Percentiles rank a stretch among this genome's conserved stretches.
phyloP scores from a whole-genome alignment of 2,113 vertebrate species.

The Pluvianellus socialis region DNA sequence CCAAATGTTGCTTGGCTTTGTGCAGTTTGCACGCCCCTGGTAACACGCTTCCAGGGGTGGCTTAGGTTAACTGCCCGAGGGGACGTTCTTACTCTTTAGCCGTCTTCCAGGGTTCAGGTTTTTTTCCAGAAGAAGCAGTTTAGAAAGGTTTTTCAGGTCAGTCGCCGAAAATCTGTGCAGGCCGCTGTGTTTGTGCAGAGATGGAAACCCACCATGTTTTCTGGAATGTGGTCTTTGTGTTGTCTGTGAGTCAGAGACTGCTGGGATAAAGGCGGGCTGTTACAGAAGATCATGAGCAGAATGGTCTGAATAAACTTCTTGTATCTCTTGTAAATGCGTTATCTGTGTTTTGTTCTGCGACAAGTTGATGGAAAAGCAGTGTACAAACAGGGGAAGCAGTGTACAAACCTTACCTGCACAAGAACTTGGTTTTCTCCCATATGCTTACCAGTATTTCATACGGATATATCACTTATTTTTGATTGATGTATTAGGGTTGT shows the following conservation, averaged over 20 bases:
- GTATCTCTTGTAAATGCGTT: background rate
- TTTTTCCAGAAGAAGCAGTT: background rate
- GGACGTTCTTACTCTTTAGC: background rate
- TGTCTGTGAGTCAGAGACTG: background rate
- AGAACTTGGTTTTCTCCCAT: background rate
- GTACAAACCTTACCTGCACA: no score
- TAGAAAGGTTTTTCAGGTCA: background rate
- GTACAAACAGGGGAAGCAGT: background rate
- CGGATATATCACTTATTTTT: background rate
- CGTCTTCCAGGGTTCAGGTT: background rate
- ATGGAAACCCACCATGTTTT: background rate
- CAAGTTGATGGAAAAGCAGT: background rate
- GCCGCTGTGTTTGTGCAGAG: background rate
- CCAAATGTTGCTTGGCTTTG: background rate
- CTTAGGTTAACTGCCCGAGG: rapidly evolving
- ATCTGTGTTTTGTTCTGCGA: background rate
- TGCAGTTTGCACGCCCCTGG: rapidly evolving
- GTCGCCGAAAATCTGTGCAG: background rate
- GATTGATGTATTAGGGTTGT: background rate
- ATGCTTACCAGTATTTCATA: rapidly evolving
- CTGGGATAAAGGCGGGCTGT: background rate
- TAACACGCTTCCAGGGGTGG: rapidly evolving
- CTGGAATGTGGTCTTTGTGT: background rate
- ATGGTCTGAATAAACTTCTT: background rate
- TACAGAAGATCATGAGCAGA: background rate